Evolutionary conservation across 2,888 invertebrate genomes (phyloP).

Genomic region (Nasonovia ribisnigri): DNA sequence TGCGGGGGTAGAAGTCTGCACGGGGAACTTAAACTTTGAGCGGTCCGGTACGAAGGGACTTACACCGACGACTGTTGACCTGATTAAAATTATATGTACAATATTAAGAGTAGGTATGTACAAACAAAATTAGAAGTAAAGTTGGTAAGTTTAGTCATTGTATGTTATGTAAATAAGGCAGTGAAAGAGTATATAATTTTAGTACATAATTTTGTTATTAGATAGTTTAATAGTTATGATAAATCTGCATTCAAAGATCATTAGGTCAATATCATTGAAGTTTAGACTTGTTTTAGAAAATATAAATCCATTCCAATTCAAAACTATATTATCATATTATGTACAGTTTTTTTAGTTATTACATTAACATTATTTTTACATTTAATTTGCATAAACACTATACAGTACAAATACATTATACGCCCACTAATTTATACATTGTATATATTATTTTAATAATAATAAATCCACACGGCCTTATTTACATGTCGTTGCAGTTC

Average conservation of each 20-base stretch:
- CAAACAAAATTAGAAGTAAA: constrained; percentile 43
- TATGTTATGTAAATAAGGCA: constrained; percentile 62
- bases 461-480: constrained; percentile 61
- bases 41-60: constrained; percentile 63
- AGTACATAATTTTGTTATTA: constrained; percentile 35
- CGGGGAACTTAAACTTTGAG: constrained; percentile 58
- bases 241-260: constrained; percentile 11
- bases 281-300: constrained; percentile 33
- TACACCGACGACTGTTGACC: constrained; percentile 64
- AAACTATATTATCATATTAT: constrained; percentile 29
- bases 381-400: constrained; percentile 34
- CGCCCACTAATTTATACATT: background rate
- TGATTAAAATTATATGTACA: constrained; percentile 65
- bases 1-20: constrained; percentile 8
- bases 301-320: constrained; percentile 30
- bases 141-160: constrained; percentile 17
- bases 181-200: constrained; percentile 29
- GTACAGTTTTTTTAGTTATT: constrained; percentile 27
- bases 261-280: constrained; percentile 25
- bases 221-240: background rate
- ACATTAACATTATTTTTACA: constrained; percentile 34
- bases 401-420: constrained; percentile 27
- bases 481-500: constrained; percentile 57
- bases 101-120: constrained; percentile 57
- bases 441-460: constrained; percentile 30